Percentiles rank a stretch among this genome's conserved stretches.
phyloP scores from a whole-genome alignment of 2,888 invertebrate genomes.

The Oscheius sp. region DNA sequence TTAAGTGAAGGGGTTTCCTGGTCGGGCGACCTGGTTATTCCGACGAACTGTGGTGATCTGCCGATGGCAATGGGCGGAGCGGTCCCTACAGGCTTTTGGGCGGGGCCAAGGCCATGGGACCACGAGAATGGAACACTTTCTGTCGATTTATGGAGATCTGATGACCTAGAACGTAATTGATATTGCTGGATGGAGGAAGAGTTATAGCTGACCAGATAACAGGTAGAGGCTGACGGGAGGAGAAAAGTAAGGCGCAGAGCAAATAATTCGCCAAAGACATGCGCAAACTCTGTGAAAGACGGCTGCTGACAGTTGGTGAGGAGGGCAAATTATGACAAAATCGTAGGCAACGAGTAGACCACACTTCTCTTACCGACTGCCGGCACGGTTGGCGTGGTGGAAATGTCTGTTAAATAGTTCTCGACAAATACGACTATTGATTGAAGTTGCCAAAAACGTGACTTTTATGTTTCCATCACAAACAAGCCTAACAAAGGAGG shows the following conservation, averaged over 20 bases:
- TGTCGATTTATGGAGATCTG: constrained; percentile 22
- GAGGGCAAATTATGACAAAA: constrained; percentile 5
- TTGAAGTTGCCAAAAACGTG: constrained; percentile 23
- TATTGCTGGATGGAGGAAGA: background rate
- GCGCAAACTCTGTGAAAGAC: constrained; percentile 29
- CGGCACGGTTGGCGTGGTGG: no score
- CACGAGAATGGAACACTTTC: constrained; percentile 7
- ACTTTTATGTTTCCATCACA: background rate
- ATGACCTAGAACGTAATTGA: background rate
- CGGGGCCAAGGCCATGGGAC: constrained; percentile 24
- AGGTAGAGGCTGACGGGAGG: constrained; percentile 21
- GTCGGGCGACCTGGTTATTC: background rate
- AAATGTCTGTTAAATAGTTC: no score
- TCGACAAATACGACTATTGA: constrained; percentile 27
- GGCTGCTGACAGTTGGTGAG: constrained; percentile 24
- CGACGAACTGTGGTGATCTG: constrained; percentile 12
- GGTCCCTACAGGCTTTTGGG: background rate
- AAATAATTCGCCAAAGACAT: constrained; percentile 27
- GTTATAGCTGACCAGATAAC: constrained; percentile 10
- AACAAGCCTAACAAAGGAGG: background rate
- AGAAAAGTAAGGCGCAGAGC: constrained; percentile 27
- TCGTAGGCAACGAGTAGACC: no score
- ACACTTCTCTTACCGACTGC: no score
- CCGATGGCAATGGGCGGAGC: constrained; percentile 23
- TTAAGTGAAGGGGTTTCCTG: background rate